Conservation (phyloP, 1,140 invertebrate genomes). For the Orius laevigatus region DNA sequence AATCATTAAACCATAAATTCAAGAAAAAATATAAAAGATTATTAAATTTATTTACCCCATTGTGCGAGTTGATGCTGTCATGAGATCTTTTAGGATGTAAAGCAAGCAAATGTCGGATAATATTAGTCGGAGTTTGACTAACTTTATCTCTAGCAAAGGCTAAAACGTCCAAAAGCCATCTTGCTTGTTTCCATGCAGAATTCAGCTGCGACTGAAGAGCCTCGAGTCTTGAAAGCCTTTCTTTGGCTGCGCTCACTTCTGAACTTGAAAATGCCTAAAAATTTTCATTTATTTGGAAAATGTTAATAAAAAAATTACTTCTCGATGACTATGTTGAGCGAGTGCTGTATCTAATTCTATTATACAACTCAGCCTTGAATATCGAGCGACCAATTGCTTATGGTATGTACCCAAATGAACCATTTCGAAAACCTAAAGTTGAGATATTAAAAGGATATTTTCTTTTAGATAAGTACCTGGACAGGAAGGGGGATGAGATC, state of each 20-base stretch:
- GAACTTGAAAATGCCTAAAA: conserved; percentile 67
- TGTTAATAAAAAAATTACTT: conserved; percentile 31
- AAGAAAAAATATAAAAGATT: background rate
- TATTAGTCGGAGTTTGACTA: conserved; percentile 25
- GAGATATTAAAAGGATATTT: too few species aligned
- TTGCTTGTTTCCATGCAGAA: conserved; percentile 72
- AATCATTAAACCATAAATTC: background rate
- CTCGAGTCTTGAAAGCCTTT: conserved; percentile 62
- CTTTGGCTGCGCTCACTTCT: conserved; percentile 71
- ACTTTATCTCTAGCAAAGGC: conserved; percentile 74
- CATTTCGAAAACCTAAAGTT: conserved; percentile 60
- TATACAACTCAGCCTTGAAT: conserved; percentile 78
- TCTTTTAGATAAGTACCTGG: too few species aligned
- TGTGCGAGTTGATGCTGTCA: conserved; percentile 18
- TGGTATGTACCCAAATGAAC: conserved; percentile 85
- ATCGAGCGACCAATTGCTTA: conserved; percentile 67
- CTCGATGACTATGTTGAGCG: conserved; percentile 78
- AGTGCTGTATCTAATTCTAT: conserved; percentile 81
- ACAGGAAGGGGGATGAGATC: conserved; percentile 75
- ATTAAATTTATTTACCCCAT: conserved; percentile 16
- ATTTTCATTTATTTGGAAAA: background rate
- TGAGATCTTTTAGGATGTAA: conserved; percentile 16
- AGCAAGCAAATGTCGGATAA: conserved; percentile 28
- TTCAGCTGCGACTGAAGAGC: conserved; percentile 69
- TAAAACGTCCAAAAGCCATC: conserved; percentile 91